Base-by-base conservation (phyloP, 1,140 invertebrate genomes). In the Bombus soroeensis region DNA sequence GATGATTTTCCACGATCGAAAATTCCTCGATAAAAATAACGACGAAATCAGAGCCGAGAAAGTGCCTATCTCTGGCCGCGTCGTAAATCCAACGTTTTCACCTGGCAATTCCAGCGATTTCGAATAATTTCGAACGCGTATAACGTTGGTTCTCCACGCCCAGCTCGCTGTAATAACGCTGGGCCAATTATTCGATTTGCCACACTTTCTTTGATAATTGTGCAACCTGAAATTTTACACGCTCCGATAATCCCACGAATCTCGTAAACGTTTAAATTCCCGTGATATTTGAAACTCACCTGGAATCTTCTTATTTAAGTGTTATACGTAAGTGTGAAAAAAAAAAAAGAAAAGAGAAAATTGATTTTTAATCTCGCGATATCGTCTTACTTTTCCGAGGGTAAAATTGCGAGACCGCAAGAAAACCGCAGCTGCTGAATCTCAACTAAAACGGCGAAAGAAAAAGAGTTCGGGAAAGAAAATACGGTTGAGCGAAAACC, bases 131-230 rank as follows among this genome's bases (percentile, higher is more conserved):
- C 32, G 25, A 41, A 15, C 37, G n/a, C 15, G 25, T 34, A 41
- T 41, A 66, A 43, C 34, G 47, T 39, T 80, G 34, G 6, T 57
- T 57, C 34, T 32, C 32, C 18, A 8, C 3, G 43, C 15, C 5
- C 41, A n/a, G 3, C 28, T 1, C 72, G 32, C 9, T 10, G 28
- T 41, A 72, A 59, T 59, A 64, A 39, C 32, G 25, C 66, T 66
- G 43, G 15, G 6, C 8, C 47, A 10, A 41, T 71, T 39, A 43
- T 43, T 53, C 28, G 79, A 59, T 41, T 57, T 53, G 9, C 47
- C 9, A n/a, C 43, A 57, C 18, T 73, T 81, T 59, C 70, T 81
- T 59, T 62, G 9, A 37, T 59, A 62, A 72, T 73, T 43, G 41
- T 18, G 18, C 64, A 32, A 9, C 47, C 47, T 53, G 32, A 57